phyloP scores from a whole-genome alignment of 2,113 vertebrate genomes.

The Meleagris gallopavo region DNA sequence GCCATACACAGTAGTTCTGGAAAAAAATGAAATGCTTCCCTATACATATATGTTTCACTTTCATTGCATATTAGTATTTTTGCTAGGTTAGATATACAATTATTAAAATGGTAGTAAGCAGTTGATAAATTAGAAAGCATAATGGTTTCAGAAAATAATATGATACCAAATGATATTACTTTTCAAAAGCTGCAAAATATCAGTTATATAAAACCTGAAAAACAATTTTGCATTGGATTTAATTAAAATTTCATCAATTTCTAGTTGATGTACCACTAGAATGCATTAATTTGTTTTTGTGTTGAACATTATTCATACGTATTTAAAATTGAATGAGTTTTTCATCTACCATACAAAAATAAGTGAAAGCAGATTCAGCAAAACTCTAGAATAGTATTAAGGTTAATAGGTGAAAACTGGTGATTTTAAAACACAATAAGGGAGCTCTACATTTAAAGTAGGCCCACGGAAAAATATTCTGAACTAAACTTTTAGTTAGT shows the following conservation, averaged over 20 bases:
- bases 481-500: neutral
- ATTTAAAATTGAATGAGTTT: neutral
- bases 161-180: neutral
- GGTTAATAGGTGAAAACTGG: neutral
- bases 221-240: neutral
- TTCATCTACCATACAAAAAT: neutral
- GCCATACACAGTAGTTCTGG: neutral
- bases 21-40: neutral
- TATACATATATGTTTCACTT: neutral
- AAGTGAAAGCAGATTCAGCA: neutral
- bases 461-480: neutral
- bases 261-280: neutral
- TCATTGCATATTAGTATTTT: neutral
- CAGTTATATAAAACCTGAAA: neutral
- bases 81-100: neutral
- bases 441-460: neutral
- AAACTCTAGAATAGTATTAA: neutral
- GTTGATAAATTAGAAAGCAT: neutral
- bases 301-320: neutral
- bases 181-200: neutral
- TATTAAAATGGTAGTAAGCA: neutral
- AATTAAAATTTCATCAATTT: neutral
- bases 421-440: neutral
- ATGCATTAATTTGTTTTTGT: fast-evolving
- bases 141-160: neutral